These are phyloP conservation scores for Leptobrachium ailaonicum DNA, from an alignment of 2,113 vertebrate species.

Conservation along the genomic window DNA sequence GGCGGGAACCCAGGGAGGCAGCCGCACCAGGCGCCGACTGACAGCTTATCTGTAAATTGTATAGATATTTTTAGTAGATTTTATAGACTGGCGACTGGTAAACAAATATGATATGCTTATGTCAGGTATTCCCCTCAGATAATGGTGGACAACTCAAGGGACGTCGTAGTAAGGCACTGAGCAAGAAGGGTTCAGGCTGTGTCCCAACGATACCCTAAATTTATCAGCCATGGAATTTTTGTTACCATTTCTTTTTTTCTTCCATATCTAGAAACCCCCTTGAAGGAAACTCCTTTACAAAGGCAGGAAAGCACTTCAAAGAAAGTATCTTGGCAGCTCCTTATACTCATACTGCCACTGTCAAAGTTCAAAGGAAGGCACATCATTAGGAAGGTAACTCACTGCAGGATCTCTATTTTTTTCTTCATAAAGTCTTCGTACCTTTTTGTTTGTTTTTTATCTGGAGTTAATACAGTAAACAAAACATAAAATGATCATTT, in stretches of 20 bases:
- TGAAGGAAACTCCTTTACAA: slow-evolving; percentile 74
- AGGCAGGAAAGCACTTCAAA: slow-evolving; percentile 81
- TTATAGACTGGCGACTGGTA: no score
- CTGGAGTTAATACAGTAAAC: slow-evolving; percentile 18
- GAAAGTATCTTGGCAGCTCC: slow-evolving; percentile 64
- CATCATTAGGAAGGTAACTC: slow-evolving; percentile 59
- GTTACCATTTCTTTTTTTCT: slow-evolving; percentile 61
- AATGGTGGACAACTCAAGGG: no score
- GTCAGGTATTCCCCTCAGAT: no score
- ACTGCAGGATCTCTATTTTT: slow-evolving; percentile 49
- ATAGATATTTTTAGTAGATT: no score
- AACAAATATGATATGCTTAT: no score
- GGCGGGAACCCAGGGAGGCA: no score
- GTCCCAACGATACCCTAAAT: neutral
- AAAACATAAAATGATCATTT: neutral
- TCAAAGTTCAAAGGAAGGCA: slow-evolving; percentile 75
- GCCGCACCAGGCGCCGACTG: no score
- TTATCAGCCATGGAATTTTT: neutral
- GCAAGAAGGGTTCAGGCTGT: no score
- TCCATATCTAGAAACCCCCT: slow-evolving; percentile 63
- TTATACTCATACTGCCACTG: slow-evolving; percentile 61
- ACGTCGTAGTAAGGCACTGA: no score
- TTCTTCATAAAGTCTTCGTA: slow-evolving; percentile 49
- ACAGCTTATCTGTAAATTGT: no score
- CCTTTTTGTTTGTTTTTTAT: slow-evolving; percentile 53